Percentiles rank a stretch among this genome's conserved stretches.
These are phyloP conservation scores for Ianthella basta DNA, from an alignment of 37 sponge, comb jelly and placozoan genomes.

Conservation along the genomic window DNA sequence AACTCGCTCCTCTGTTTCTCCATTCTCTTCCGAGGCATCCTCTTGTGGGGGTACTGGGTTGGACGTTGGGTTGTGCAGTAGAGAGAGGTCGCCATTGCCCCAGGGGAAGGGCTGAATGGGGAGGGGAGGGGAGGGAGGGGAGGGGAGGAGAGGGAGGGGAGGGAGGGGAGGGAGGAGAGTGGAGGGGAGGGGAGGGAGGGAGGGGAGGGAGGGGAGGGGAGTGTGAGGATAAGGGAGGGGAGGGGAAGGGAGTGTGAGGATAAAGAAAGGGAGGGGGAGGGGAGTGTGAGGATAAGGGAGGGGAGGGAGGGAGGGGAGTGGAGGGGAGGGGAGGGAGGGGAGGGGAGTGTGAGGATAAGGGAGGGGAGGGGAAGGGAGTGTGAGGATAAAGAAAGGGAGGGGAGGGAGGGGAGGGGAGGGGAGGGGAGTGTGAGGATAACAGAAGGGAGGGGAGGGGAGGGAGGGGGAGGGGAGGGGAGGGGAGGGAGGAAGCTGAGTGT, in stretches of 20 bases:
- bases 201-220: too few relatives aligned
- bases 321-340: neutral
- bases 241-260: neutral
- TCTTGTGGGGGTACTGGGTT: slow-evolving; percentile 47
- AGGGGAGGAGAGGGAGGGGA: too few relatives aligned
- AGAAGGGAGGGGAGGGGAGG: neutral
- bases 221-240: neutral
- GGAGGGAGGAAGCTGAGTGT: too few relatives aligned
- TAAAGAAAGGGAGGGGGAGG: too few relatives aligned
- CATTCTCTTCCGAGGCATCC: neutral
- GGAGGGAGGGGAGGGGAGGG: neutral
- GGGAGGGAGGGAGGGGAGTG: slow-evolving; percentile 53
- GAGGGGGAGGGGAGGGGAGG: neutral
- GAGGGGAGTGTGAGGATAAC: too few relatives aligned
- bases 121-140: neutral
- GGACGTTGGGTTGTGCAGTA: slow-evolving; percentile 61
- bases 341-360: too few relatives aligned
- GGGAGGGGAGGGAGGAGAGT: slow-evolving; percentile 39
- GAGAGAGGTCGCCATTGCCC: slow-evolving; percentile 65
- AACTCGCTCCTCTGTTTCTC: neutral
- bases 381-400: too few relatives aligned
- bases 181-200: neutral
- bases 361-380: too few relatives aligned
- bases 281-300: too few relatives aligned
- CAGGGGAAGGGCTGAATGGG: slow-evolving; percentile 69